Conservation (phyloP, 1,140 invertebrate species). For the Nylanderia fulva region DNA sequence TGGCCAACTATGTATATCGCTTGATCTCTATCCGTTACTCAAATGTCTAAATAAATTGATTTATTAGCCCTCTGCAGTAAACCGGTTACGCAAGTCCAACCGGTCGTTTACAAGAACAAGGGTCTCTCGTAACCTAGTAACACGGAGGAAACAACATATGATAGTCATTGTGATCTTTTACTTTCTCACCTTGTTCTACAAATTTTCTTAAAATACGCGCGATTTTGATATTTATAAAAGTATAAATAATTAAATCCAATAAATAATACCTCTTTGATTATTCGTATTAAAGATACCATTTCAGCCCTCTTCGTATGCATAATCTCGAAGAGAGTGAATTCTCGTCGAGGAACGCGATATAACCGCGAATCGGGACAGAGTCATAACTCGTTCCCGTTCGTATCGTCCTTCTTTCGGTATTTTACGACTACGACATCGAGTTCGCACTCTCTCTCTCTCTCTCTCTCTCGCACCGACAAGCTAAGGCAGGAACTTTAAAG, state of each 20-base stretch:
- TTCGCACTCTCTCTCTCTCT: background rate
- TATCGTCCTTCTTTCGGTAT: conserved; percentile 36
- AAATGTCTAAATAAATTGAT: conserved; percentile 50
- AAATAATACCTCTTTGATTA: background rate
- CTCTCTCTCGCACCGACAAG: background rate
- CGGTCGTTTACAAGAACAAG: conserved; percentile 19
- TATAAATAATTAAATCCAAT: background rate
- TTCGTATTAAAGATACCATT: background rate
- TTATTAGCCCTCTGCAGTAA: conserved; percentile 35
- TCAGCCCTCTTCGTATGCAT: background rate
- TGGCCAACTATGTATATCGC: background rate
- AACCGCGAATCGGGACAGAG: conserved; percentile 37
- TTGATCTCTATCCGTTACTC: background rate
- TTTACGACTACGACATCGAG: conserved; percentile 17
- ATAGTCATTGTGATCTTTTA: background rate
- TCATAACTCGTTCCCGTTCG: conserved; percentile 37
- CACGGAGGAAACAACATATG: conserved; percentile 25
- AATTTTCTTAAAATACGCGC: background rate
- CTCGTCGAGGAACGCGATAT: background rate
- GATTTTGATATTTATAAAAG: background rate
- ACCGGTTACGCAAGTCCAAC: conserved; percentile 31
- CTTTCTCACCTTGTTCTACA: background rate
- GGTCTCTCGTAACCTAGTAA: conserved; percentile 39
- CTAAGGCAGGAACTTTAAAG: conserved; percentile 71
- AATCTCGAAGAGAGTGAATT: background rate